Base-by-base conservation (phyloP, 2,113 vertebrate genomes). In the Notechis scutatus region DNA sequence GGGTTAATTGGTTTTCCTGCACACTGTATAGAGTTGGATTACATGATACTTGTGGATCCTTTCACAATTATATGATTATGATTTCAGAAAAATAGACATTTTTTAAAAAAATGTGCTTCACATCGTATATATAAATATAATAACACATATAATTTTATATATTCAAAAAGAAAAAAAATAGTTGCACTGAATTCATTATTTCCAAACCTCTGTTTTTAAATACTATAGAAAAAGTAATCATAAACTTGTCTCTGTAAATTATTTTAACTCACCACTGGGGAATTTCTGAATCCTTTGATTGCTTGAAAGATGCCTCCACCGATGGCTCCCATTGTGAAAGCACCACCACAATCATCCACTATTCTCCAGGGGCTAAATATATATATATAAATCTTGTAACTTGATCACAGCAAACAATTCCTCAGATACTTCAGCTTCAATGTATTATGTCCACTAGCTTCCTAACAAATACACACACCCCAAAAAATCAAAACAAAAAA, bases 291-390 rank as follows among this genome's bases (percentile, higher is more conserved):
- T 50, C 99, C 99, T 97, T 99, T 99, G 89, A 99, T 97, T 3
- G 99, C 98, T 94, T 99, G 99, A 96, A 99, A 99, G 94, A 99
- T 98, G 45, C 99, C 98, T 64, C 99, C 99, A 94, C 99, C 99
- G 47, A 99, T 99, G 85, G 98, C 98, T 24, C 99, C 99, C 99
- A 99, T 99, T 0, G 99, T 99, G 95, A 99, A 99, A 52, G 99
- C 99, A 0, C 99, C 99, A 5, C 99, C 99, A 15, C 99, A 99
- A 96, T 99, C 99, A 64, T 99, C 99, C 81, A 99, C 99, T 89
- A 99, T 99, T 96, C 99, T 98, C 99, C 99, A 99, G 86, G 99
- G 99, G 92, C 99, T 99, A 74, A 85, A n/a, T 88, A 21, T 69
- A 64, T 69, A 64, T 57, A 18, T 85, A 85, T 87, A n/a, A 0